A percentile compares a stretch with the other conserved stretches of the same genome.
Evolutionary conservation across 2,797 vertebrate genomes (phyloP).

Genomic region (Fringilla coelebs): DNA sequence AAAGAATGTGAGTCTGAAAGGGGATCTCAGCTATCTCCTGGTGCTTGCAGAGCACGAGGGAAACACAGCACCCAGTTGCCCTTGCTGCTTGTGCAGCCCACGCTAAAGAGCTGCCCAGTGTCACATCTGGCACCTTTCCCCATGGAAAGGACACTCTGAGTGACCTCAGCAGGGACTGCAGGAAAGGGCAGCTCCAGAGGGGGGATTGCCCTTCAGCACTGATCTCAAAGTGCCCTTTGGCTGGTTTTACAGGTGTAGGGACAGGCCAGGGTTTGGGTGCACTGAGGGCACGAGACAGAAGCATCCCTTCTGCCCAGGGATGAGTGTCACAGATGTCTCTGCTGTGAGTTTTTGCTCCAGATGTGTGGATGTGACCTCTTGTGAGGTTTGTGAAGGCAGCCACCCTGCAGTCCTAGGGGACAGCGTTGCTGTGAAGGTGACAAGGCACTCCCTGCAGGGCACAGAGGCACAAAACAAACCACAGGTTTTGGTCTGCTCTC

Average conservation of each 20-base stretch:
- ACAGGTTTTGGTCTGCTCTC: neutral
- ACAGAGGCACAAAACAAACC: neutral
- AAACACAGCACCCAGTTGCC: neutral
- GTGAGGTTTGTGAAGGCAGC: neutral
- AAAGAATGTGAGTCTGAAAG: neutral
- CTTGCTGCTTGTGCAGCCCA: neutral
- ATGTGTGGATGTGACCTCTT: accelerated
- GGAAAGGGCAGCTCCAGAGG: neutral
- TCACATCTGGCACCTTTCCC: neutral
- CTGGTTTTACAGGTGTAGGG: neutral
- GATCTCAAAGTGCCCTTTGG: neutral
- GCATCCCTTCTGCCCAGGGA: neutral
- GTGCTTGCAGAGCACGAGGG: neutral
- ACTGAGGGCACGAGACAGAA: neutral
- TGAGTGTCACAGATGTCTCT: neutral
- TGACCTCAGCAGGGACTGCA: neutral
- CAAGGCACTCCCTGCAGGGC: neutral
- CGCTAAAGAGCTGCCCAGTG: neutral
- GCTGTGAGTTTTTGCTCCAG: neutral
- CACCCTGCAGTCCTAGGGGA: accelerated
- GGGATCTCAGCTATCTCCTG: neutral
- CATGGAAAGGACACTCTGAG: neutral
- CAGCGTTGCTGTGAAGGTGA: neutral
- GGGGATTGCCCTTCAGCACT: neutral
- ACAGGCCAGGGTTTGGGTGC: neutral